Conservation (phyloP, 2,888 invertebrate species). For the Morpho deidamia region DNA sequence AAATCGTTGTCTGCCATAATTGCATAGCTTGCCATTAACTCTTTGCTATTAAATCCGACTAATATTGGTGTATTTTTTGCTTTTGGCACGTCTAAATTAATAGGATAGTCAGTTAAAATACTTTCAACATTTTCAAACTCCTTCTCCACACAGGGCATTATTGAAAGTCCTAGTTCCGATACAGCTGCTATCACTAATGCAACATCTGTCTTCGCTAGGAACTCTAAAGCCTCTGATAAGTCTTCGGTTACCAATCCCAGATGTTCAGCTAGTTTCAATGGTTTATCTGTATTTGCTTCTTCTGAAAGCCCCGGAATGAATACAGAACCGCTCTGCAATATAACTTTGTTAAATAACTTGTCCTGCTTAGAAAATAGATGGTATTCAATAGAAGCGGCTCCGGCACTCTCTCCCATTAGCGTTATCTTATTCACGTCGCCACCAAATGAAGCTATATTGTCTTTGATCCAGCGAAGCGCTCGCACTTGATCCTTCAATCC, state of each 20-base stretch:
- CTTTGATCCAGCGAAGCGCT: slow-evolving; percentile 44
- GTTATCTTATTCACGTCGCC: slow-evolving; percentile 47
- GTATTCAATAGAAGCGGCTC: slow-evolving; percentile 45
- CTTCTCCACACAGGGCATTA: slow-evolving; percentile 39
- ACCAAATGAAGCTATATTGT: slow-evolving; percentile 48
- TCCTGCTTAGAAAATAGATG: slow-evolving; percentile 41
- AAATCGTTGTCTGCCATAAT: slow-evolving; percentile 27
- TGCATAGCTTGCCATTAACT: slow-evolving; percentile 28
- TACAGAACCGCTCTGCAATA: slow-evolving; percentile 47
- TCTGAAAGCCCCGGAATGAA: slow-evolving; percentile 32
- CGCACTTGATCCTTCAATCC: slow-evolving; percentile 52
- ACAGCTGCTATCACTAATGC: slow-evolving; percentile 31
- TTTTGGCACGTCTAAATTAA: slow-evolving; percentile 36
- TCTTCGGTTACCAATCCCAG: slow-evolving; percentile 34
- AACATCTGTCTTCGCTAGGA: slow-evolving; percentile 32
- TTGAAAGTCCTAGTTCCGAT: slow-evolving; percentile 12
- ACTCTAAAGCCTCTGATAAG: slow-evolving; percentile 35
- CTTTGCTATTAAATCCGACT: slow-evolving; percentile 45
- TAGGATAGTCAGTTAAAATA: slow-evolving; percentile 39
- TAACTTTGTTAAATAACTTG: slow-evolving; percentile 41
- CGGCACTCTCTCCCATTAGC: slow-evolving; percentile 50
- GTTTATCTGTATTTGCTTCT: slow-evolving; percentile 34
- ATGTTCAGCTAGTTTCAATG: slow-evolving; percentile 38
- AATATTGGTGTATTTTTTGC: slow-evolving; percentile 37
- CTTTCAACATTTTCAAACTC: slow-evolving; percentile 38